Percentiles rank a stretch among this genome's conserved stretches.
Conservation (phyloP, 2,888 invertebrate genomes). For the Aphrophora alni region DNA sequence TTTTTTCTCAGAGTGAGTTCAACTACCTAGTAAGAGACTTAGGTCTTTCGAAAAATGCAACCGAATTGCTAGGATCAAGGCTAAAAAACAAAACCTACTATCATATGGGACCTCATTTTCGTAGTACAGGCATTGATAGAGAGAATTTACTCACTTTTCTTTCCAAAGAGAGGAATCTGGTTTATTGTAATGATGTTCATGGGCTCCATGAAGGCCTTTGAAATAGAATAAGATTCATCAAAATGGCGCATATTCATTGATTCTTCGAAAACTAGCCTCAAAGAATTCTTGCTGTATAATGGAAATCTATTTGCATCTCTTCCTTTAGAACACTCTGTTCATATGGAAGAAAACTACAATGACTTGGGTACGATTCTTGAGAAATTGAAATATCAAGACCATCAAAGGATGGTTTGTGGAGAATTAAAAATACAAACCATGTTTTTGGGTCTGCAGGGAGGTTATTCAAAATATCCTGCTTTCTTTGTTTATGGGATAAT, state of each 20-base stretch:
- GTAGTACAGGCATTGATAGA: too few relatives aligned
- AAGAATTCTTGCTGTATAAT: too few relatives aligned
- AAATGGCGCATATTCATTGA: conserved; percentile 53
- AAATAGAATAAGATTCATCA: conserved; percentile 35
- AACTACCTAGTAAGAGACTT: conserved; percentile 14
- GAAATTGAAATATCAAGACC: too few relatives aligned
- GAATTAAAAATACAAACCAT: conserved; percentile 48
- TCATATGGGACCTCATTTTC: not conserved
- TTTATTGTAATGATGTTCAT: conserved; percentile 25
- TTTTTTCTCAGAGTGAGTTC: conserved; percentile 6
- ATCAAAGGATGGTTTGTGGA: too few relatives aligned
- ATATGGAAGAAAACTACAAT: too few relatives aligned
- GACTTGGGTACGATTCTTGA: too few relatives aligned
- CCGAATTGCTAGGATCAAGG: too few relatives aligned
- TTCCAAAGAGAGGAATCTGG: conserved; percentile 23
- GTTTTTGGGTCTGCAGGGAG: conserved; percentile 51
- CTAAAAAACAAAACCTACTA: not conserved
- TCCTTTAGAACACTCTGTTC: too few relatives aligned
- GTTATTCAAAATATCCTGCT: conserved; percentile 51
- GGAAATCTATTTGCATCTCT: too few relatives aligned
- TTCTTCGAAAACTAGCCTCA: conserved; percentile 49
- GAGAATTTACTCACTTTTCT: too few relatives aligned
- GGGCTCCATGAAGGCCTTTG: conserved; percentile 30
- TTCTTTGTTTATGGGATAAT: conserved; percentile 52
- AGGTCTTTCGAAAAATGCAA: conserved; percentile 13